Evolutionary conservation across 2,888 invertebrate species (phyloP), one percentile per base, ranked within the genome.

Genomic region (Pterobdella sp.): DNA sequence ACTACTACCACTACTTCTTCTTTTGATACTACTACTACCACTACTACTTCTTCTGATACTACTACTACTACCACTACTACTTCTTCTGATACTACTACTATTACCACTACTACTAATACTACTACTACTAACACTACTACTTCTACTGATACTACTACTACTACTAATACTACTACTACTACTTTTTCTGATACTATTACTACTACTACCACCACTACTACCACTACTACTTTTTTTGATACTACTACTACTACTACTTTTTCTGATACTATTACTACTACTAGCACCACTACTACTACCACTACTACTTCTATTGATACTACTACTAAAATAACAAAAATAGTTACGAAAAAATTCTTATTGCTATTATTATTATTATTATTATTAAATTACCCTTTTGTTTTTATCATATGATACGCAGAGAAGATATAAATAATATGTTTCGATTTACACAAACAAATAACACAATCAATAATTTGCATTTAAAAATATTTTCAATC

Each of bases 61-160:
- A 66, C 66, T 66, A 66, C 31, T 66, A 66, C 66, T 66, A 66
- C 66, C 29, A 70, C 73, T 73, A 66, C 66, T 66, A 66, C 66
- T 66, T 31, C 66, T 66, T 31, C 66, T 66, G 32, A 26, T 66
- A 60, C 74, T 68, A 75, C 73, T 67, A 60, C 71, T 72, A 66
- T 70, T 68, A 67, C 75, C 66, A 42, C 70, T 71, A 26, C 73
- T 64, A 63, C 72, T 63, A 32, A 72, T 68, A 34, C 72, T 70
- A 65, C 74, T 74, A 49, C 74, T 72, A 65, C 74, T 72, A 65
- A 71, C 66, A 56, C 73, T 56, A 56, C 73, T 71, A 26, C 73
- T 67, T 26, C 73, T 66, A 26, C 68, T 42, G 32, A 52, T 34
- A 22, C 60, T 56, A 56, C 60, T 56, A 56, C 60, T 56, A 56